phyloP scores from a whole-genome alignment of 1,140 invertebrate genomes.

The Eubasilissa regina region DNA sequence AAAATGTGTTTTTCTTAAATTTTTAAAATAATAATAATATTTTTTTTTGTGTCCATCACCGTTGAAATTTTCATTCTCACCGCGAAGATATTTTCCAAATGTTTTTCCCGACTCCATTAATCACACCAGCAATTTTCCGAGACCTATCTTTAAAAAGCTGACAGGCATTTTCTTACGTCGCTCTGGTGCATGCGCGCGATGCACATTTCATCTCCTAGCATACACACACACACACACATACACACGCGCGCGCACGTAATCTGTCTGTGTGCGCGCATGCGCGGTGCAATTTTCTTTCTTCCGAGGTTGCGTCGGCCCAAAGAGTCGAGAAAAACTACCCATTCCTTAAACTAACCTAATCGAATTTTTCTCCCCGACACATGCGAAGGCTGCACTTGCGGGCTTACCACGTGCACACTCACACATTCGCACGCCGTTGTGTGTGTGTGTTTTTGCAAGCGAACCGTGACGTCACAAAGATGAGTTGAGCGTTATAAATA shows the following conservation, averaged over 20 bases:
- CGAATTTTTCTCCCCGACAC: constrained; percentile 31
- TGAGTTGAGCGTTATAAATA: too few relatives aligned
- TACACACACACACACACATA: too few relatives aligned
- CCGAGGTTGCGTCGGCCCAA: constrained; percentile 41
- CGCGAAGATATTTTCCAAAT: too few relatives aligned
- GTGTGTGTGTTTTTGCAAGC: too few relatives aligned
- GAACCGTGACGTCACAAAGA: background rate
- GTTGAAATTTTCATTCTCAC: background rate
- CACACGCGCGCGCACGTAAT: background rate
- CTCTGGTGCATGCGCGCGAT: background rate
- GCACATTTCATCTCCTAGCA: background rate
- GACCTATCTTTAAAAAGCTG: background rate
- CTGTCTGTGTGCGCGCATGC: constrained; percentile 45
- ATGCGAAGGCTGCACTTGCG: background rate
- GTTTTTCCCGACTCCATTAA: background rate
- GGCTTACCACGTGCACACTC: too few relatives aligned
- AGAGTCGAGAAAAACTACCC: constrained; percentile 41
- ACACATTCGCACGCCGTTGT: background rate
- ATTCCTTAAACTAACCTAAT: constrained; percentile 51
- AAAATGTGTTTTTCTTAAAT: too few relatives aligned
- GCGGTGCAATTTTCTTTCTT: constrained; percentile 53
- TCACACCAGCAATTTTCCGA: background rate
- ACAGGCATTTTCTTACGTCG: background rate
- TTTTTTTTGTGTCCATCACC: constrained; percentile 19
- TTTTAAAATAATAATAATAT: too few relatives aligned